These are phyloP conservation scores for Cyanoramphus novaezelandiae DNA, from an alignment of 2,113 vertebrate genomes.

Conservation along the genomic window DNA sequence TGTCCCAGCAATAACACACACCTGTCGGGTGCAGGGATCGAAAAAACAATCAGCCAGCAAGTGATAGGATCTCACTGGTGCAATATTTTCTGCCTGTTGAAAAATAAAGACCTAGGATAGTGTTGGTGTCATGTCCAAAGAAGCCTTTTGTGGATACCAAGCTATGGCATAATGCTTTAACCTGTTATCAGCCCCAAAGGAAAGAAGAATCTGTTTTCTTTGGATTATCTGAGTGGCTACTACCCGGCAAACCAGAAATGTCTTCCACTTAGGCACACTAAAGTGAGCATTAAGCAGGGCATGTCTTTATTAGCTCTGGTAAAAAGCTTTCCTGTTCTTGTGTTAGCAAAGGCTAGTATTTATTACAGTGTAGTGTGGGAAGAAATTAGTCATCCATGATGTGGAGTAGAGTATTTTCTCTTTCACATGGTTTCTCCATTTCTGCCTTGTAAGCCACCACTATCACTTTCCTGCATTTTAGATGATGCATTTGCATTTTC, in stretches of 20 bases:
- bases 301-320: background rate
- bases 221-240: background rate
- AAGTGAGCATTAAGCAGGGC: background rate
- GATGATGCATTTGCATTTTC: background rate
- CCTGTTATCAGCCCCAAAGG: background rate
- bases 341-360: background rate
- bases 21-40: rapidly evolving
- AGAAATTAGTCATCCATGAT: background rate
- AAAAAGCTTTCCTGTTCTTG: background rate
- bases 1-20: background rate
- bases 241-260: background rate
- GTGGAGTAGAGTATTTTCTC: background rate
- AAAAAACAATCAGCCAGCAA: background rate
- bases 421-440: background rate
- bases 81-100: background rate
- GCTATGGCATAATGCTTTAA: background rate
- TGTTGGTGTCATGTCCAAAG: background rate
- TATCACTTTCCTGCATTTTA: background rate
- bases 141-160: background rate
- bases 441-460: background rate
- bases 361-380: background rate
- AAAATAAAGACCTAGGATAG: background rate
- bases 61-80: background rate
- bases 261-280: background rate
- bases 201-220: background rate